Percentiles rank a stretch among this genome's conserved stretches.
Conservation (phyloP, 1,140 invertebrate genomes). For the Ostrea edulis region DNA sequence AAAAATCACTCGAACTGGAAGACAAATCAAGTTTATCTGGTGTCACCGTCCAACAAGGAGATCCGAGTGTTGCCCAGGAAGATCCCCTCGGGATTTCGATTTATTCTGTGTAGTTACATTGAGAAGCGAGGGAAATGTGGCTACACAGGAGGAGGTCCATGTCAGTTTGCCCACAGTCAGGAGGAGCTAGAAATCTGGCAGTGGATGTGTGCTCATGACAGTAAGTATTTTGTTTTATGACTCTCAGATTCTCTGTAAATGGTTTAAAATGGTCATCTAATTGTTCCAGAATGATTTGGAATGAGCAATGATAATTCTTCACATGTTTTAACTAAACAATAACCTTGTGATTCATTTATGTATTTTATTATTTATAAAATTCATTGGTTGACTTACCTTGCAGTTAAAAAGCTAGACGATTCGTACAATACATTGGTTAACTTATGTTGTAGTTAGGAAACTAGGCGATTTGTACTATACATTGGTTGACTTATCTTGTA, state of each 20-base stretch:
- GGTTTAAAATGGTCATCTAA: no score
- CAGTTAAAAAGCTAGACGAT: constrained; percentile 64
- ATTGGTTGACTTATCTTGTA: not conserved
- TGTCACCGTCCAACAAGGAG: constrained; percentile 66
- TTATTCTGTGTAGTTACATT: constrained; percentile 70
- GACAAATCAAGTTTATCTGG: constrained; percentile 65
- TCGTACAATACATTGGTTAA: constrained; percentile 50
- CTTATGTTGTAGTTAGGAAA: constrained; percentile 53
- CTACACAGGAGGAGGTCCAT: constrained; percentile 87
- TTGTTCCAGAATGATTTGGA: no score
- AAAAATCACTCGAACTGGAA: constrained; percentile 69
- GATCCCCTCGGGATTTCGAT: constrained; percentile 65
- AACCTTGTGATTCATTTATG: no score
- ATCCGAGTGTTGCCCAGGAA: constrained; percentile 66
- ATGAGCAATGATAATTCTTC: no score
- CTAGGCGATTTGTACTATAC: constrained; percentile 61
- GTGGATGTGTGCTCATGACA: constrained; percentile 70
- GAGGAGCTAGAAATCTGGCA: constrained; percentile 88
- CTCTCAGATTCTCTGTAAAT: no score
- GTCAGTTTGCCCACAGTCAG: constrained; percentile 94
- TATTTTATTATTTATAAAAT: not conserved
- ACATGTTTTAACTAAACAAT: no score
- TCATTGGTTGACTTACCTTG: not conserved
- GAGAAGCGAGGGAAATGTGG: constrained; percentile 67
- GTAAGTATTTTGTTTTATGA: no score